Percentiles rank a stretch among this genome's conserved stretches.
phyloP scores from a whole-genome alignment of 2,113 vertebrate genomes.

The Lampris megalopsis region DNA sequence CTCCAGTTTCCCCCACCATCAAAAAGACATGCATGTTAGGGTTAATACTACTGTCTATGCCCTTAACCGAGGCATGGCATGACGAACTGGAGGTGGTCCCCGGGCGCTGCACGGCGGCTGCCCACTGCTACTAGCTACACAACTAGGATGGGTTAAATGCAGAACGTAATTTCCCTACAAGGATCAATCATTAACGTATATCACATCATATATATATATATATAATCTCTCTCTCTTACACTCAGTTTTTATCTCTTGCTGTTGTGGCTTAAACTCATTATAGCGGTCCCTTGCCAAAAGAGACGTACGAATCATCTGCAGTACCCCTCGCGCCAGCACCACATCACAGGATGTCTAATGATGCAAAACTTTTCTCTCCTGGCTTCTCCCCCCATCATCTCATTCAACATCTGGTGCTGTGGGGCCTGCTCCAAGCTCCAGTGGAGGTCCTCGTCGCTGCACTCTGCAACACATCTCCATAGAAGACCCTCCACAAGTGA shows the following conservation, averaged over 20 bases:
- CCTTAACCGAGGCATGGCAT: too few species aligned
- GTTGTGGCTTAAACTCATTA: conserved; percentile 58
- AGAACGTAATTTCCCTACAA: too few species aligned
- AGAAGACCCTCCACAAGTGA: conserved; percentile 45
- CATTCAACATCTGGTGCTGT: conserved; percentile 70
- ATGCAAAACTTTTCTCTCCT: conserved; percentile 34
- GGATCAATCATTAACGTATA: too few species aligned
- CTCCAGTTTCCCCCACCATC: too few species aligned
- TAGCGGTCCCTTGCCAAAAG: conserved; percentile 44
- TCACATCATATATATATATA: too few species aligned
- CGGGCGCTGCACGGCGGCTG: too few species aligned
- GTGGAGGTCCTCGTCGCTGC: conserved; percentile 71
- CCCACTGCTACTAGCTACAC: too few species aligned
- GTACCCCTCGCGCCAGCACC: conserved; percentile 54
- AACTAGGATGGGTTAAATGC: too few species aligned
- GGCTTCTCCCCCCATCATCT: conserved; percentile 43
- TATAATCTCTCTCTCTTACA: conserved; percentile 47
- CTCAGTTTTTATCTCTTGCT: conserved; percentile 58
- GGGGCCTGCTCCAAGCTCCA: conserved; percentile 59
- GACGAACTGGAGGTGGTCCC: too few species aligned
- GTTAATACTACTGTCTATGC: too few species aligned
- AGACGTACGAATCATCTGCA: conserved; percentile 58
- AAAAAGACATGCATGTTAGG: too few species aligned
- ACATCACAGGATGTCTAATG: conserved; percentile 72
- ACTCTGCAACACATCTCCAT: conserved; percentile 49